These are phyloP conservation scores for Nebria salina DNA, from an alignment of 2,888 invertebrate species.

Conservation along the genomic window DNA sequence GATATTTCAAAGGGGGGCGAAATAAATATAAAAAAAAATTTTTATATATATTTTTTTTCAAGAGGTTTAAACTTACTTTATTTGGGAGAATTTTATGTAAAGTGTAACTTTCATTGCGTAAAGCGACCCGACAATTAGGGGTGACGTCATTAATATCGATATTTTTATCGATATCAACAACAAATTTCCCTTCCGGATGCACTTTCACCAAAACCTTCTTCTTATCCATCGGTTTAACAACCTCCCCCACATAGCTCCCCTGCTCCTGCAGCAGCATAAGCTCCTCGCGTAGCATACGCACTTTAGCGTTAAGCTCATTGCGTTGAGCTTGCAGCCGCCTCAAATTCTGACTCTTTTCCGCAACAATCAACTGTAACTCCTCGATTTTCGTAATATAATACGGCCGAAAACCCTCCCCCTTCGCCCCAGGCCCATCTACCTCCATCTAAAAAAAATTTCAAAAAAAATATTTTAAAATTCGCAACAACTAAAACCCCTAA, in stretches of 20 bases:
- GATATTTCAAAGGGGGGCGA: too few species aligned
- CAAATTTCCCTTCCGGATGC: conserved; percentile 99
- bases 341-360: conserved; percentile 97
- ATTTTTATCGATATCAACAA: conserved; percentile 98
- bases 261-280: conserved; percentile 96
- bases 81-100: conserved; percentile 98
- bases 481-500: neutral
- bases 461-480: neutral
- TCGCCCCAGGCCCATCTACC: conserved; percentile 70
- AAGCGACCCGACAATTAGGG: conserved; percentile 96
- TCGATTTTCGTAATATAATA: conserved; percentile 99
- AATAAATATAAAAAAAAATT: conserved; percentile 38
- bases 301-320: conserved; percentile 99
- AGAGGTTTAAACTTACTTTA: conserved; percentile 69
- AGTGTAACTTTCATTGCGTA: conserved; percentile 98
- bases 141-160: conserved; percentile 98
- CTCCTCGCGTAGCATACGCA: conserved; percentile 97
- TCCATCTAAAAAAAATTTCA: conserved; percentile 70
- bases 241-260: conserved; percentile 99
- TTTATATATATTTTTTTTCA: neutral
- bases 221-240: conserved; percentile 99
- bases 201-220: conserved; percentile 99
- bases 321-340: conserved; percentile 97
- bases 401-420: conserved; percentile 90
- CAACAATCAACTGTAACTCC: conserved; percentile 93